Conservation (phyloP, 2,797 vertebrate species). For the Prunella strophiata region DNA sequence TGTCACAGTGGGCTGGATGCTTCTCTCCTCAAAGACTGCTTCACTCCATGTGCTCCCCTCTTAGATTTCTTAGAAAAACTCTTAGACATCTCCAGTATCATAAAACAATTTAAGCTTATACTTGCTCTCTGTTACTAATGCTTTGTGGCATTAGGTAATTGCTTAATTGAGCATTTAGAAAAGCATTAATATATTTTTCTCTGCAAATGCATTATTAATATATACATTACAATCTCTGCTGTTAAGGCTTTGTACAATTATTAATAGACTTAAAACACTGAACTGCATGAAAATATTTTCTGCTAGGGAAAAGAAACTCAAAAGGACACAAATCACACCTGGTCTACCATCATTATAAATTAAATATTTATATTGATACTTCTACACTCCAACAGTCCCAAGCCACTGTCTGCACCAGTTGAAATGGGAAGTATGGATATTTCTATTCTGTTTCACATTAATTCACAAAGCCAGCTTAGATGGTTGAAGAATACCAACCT, state of each 20-base stretch:
- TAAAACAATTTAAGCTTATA: neutral
- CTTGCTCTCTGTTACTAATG: neutral
- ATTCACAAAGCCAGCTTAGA: neutral
- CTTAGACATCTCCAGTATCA: neutral
- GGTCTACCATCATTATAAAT: neutral
- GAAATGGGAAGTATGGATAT: neutral
- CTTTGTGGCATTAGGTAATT: conserved; percentile 20
- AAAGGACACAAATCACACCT: neutral
- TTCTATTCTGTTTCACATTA: neutral
- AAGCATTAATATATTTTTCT: conserved; percentile 41
- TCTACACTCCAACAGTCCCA: neutral
- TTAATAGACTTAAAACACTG: conserved; percentile 1
- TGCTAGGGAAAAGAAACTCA: neutral
- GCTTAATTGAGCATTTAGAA: conserved; percentile 46
- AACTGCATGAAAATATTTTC: conserved; percentile 22
- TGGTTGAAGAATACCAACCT: neutral
- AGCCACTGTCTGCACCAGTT: neutral
- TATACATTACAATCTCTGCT: neutral
- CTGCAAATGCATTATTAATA: conserved; percentile 54
- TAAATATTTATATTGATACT: neutral
- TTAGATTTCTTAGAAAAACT: neutral
- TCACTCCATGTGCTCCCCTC: neutral
- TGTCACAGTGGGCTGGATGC: neutral
- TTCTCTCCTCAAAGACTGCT: neutral
- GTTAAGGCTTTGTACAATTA: conserved; percentile 24